Percentiles rank a stretch among this genome's conserved stretches.
These are phyloP conservation scores for Sebastes elongatus DNA, from an alignment of 2,797 vertebrate genomes.

Conservation along the genomic window DNA sequence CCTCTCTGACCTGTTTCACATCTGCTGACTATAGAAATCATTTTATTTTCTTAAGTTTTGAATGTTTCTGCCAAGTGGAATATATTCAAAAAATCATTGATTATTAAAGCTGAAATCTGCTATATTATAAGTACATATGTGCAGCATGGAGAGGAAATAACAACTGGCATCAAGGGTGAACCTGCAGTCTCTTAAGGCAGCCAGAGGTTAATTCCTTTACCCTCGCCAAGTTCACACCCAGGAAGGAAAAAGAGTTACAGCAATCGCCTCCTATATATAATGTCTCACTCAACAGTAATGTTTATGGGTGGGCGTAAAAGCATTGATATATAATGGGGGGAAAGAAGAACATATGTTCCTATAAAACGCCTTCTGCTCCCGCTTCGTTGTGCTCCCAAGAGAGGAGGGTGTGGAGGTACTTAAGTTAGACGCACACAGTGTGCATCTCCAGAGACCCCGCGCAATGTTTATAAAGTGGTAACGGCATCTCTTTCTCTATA, in stretches of 20 bases:
- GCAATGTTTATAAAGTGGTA: slow-evolving; percentile 82
- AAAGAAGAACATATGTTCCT: slow-evolving; percentile 80
- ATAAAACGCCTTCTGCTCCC: slow-evolving; percentile 83
- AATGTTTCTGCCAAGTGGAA: not conserved
- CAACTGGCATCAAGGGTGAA: slow-evolving; percentile 19
- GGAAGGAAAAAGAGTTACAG: slow-evolving; percentile 42
- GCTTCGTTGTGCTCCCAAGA: slow-evolving; percentile 72
- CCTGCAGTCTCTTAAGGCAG: slow-evolving; percentile 17
- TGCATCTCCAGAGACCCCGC: slow-evolving; percentile 67
- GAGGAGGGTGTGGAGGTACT: slow-evolving; percentile 77
- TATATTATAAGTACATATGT: not conserved
- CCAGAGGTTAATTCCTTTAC: slow-evolving; percentile 59
- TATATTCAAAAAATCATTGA: not conserved
- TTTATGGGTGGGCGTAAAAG: slow-evolving; percentile 79
- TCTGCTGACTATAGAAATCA: not conserved
- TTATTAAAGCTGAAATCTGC: not conserved
- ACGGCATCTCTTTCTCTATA: slow-evolving; percentile 53
- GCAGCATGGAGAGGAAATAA: not conserved
- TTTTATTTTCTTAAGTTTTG: not conserved
- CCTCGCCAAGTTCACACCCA: slow-evolving; percentile 49
- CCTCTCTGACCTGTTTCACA: not conserved
- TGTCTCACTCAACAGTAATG: slow-evolving; percentile 73
- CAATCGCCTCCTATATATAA: slow-evolving; percentile 59
- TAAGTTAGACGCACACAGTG: slow-evolving; percentile 71
- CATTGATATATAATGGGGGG: slow-evolving; percentile 76